A percentile compares a stretch with the other conserved stretches of the same genome.
phyloP scores from a whole-genome alignment of 2,113 vertebrate species.

The Lophura nycthemera region DNA sequence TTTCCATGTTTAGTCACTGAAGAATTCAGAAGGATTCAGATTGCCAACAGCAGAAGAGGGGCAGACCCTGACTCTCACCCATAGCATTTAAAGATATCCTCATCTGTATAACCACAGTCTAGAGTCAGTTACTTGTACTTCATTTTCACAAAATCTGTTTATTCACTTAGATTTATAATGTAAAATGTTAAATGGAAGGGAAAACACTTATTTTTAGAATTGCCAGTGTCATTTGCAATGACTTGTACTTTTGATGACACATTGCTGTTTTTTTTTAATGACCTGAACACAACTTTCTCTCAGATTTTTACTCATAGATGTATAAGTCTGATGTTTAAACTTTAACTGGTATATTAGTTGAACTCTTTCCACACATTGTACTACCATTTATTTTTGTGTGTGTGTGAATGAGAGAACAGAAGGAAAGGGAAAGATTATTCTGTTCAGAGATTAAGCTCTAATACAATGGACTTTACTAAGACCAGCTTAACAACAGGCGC shows the following conservation, averaged over 20 bases:
- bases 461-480: background rate
- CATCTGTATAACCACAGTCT: background rate
- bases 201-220: background rate
- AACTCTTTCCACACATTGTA: background rate
- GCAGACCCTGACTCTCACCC: background rate
- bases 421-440: background rate
- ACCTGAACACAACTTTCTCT: background rate
- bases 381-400: background rate
- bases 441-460: background rate
- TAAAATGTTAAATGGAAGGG: background rate
- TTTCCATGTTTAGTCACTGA: background rate
- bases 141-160: background rate
- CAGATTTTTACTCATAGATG: background rate
- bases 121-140: background rate
- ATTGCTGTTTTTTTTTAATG: background rate
- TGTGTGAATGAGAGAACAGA: background rate
- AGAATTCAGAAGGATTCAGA: background rate
- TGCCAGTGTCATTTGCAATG: background rate
- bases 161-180: background rate
- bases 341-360: background rate
- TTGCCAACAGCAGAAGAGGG: background rate
- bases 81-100: background rate
- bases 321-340: background rate
- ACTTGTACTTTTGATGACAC: background rate
- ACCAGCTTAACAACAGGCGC: fast-evolving